Evolutionary conservation across 1,140 invertebrate genomes (phyloP), one percentile per base, ranked within the genome.

Genomic region (Lucilia cuprina): DNA sequence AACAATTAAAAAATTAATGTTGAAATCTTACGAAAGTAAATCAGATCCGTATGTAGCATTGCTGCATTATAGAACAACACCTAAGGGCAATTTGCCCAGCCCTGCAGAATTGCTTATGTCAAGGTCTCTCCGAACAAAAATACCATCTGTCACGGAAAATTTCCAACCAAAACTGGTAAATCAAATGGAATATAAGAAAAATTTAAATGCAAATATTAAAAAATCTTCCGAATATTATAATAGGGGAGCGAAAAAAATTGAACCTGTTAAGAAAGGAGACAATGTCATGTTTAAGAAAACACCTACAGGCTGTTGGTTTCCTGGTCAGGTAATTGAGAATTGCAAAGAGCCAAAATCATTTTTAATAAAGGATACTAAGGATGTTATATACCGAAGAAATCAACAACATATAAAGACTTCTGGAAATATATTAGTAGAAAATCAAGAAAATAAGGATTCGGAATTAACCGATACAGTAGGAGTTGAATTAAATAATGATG

Each of bases 1-100:
- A 83, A 88, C 86, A 4, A 84, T 88, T 30, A 89, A 91, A 87
- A 87, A 87, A 50, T 85, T 88, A 47, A 80, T 90, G 41, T 86
- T n/a, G n/a, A n/a, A n/a, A n/a, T n/a, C n/a, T n/a, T 70, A 12
- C 0, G 82, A 85, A 19, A 85, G 86, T 47, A 74, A 84, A 47
- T 41, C 85, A 47, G 86, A 88, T 85, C 85, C 82, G 30, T 77
- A 87, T 60, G 49, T 87, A 74, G 85, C 85, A 21, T 84, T 89
- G 21, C 78, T 88, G 47, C 85, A 86, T 25, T 88, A 86, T 78
- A 41, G 86, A 83, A 87, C 87, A 75, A 86, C 86, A 17, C 86
- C 87, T 60, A 83, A 83, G 21, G 70, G 83, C 7, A 83, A 34
- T n/a, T 25, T 83, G 17, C 30, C 65, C 17, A 65, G 50, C 4